Base-by-base conservation (phyloP, 2,113 vertebrate genomes). In the Lophura nycthemera region DNA sequence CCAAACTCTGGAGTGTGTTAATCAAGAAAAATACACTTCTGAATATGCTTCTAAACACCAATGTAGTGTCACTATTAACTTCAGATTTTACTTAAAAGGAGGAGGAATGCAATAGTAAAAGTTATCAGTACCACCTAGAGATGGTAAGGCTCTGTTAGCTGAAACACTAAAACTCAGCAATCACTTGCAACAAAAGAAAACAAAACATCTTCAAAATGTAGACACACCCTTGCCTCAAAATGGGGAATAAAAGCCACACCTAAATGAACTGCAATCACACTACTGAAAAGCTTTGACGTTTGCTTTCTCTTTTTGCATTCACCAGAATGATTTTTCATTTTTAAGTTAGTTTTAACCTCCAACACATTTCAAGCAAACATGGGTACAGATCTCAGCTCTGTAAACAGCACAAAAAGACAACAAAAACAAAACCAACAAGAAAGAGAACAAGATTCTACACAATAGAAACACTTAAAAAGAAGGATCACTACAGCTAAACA, bases 101-200 rank as follows among this genome's bases (percentile, higher is more conserved):
- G 38, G 40, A 95, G 61, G n/a, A 95, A 92, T n/a, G 91, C 69
- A 81, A 76, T 0, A 92, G 89, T 47, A 66, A 14, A 76, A 66
- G 90, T 48, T 84, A 89, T 56, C 70, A 38, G 54, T 0, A 14
- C 42, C 65, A 38, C 1, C 30, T 32, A 57, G 38, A 80, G 83
- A 81, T 47, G 72, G 50, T 4, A 56, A 91, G 40, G 83, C 20
- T 75, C 69, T 8, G 43, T 88, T 86, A 91, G 93, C 88, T 88
- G 69, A 95, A 94, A 88, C 92, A 73, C 54, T 75, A 89, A 78
- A 64, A 17, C 59, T 69, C 9, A 3, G 70, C 61, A 43, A 2
- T 13, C 77, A 69, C 38, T 67, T 81, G 70, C 69, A 88, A 34
- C 45, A 67, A 61, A 16, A 5, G 8, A 57, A 64, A 86, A 70